Evolutionary conservation across 2,888 invertebrate genomes (phyloP).

Genomic region (Callimorpha dominula): DNA sequence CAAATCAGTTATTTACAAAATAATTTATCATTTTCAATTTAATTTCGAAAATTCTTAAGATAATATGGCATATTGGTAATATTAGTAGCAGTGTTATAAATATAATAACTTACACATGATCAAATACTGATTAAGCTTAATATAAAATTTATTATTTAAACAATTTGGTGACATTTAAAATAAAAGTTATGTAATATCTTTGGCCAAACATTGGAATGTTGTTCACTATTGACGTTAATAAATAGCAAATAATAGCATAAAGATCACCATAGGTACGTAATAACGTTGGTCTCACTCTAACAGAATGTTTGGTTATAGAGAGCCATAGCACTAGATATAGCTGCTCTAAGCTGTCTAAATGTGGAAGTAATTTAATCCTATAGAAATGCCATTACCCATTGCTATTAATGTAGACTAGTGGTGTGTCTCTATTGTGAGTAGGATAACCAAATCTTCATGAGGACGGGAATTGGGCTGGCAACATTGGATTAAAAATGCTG

Average conservation of each 20-base stretch:
- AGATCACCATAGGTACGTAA: no score
- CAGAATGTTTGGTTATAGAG: neutral
- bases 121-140: constrained; percentile 48
- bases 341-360: neutral
- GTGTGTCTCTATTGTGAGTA: no score
- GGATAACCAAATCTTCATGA: no score
- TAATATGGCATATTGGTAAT: constrained; percentile 61
- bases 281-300: no score
- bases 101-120: constrained; percentile 24
- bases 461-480: no score
- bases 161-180: constrained; percentile 32
- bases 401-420: neutral
- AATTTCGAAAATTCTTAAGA: constrained; percentile 39
- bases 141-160: constrained; percentile 18
- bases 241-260: neutral
- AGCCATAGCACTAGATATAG: neutral
- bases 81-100: constrained; percentile 37
- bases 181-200: constrained; percentile 36
- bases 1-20: constrained; percentile 42
- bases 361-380: neutral
- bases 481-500: neutral
- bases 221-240: neutral
- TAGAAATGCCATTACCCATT: neutral
- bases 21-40: constrained; percentile 39
- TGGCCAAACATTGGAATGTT: constrained; percentile 33